phyloP scores from a whole-genome alignment of 2,888 invertebrate species.

The Fragum fragum region DNA sequence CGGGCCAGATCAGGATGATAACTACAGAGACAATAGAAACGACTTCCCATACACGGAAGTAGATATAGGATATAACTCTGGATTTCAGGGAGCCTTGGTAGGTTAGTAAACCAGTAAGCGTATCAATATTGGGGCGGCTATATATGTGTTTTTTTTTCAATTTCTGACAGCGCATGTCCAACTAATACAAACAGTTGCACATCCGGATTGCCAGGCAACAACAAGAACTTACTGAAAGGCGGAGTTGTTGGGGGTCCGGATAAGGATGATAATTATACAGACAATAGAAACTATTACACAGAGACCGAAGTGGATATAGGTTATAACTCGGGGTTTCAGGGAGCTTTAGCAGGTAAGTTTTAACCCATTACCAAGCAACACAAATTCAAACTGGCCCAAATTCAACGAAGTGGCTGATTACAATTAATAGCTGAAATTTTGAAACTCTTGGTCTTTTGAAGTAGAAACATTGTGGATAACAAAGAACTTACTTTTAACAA shows the following conservation, averaged over 20 bases:
- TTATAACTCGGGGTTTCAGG: not conserved
- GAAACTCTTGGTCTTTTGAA: too few relatives aligned
- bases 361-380: too few relatives aligned
- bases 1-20: not conserved
- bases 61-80: not conserved
- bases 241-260: not conserved
- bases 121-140: too few relatives aligned
- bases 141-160: too few relatives aligned
- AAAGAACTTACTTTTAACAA: too few relatives aligned
- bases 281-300: not conserved
- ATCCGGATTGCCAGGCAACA: not conserved
- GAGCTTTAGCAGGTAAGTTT: not conserved
- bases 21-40: not conserved
- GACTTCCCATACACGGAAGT: not conserved
- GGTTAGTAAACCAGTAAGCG: not conserved
- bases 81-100: conserved; percentile 4
- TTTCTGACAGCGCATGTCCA: not conserved
- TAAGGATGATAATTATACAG: not conserved
- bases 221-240: not conserved
- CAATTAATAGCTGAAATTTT: too few relatives aligned
- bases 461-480: too few relatives aligned
- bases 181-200: not conserved
- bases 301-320: not conserved
- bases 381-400: too few relatives aligned
- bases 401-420: too few relatives aligned